These are phyloP conservation scores for Tangara arthus DNA, from an alignment of 2,797 vertebrate species.

Conservation along the genomic window DNA sequence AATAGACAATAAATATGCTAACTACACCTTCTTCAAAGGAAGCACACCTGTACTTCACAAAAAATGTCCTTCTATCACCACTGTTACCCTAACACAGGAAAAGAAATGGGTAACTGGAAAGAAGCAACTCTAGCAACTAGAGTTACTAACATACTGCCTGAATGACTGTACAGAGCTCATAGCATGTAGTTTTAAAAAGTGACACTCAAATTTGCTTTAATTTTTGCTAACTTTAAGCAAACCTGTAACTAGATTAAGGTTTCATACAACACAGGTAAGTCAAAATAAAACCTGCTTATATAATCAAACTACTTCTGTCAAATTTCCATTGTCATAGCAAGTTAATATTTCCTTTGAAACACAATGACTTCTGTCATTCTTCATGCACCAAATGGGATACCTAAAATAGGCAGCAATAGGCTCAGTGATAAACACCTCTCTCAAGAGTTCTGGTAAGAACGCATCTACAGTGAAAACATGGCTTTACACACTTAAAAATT, in stretches of 20 bases:
- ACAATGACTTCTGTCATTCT: background rate
- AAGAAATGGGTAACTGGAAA: background rate
- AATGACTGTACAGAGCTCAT: background rate
- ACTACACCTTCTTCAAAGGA: background rate
- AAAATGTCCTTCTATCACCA: background rate
- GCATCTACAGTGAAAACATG: background rate
- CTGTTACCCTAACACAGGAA: background rate
- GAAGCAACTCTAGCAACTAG: background rate
- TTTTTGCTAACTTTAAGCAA: constrained; percentile 1
- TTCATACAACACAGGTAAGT: background rate
- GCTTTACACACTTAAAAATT: background rate
- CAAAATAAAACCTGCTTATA: background rate
- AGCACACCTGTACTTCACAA: background rate
- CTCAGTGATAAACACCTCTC: background rate
- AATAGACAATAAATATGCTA: background rate
- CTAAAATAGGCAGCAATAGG: background rate
- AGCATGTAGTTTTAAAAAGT: background rate
- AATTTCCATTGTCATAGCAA: background rate
- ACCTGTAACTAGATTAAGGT: background rate
- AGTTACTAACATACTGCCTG: background rate
- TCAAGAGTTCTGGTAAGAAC: background rate
- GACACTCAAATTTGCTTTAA: background rate
- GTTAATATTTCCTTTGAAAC: background rate
- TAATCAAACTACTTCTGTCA: background rate
- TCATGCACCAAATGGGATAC: background rate